Base-by-base conservation (phyloP, 2,888 invertebrate genomes). In the Achlya flavicornis region DNA sequence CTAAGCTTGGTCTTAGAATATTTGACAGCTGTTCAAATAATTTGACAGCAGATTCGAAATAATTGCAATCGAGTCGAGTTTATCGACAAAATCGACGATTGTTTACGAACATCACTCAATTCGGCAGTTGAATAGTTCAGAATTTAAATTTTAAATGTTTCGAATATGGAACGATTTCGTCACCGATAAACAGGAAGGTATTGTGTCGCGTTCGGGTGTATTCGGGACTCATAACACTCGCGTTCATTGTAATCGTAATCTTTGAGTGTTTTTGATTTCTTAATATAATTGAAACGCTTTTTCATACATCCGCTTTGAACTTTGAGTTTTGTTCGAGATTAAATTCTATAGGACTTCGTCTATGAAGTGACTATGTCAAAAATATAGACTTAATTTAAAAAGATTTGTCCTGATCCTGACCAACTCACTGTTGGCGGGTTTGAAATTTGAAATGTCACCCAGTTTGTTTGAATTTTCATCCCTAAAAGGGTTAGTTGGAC, bases 161-260 rank as follows among this genome's bases (percentile, higher is more conserved):
- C 64, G 69, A 68, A 70, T 70, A 62, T 69, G 64, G 73, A 75
- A 73, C 70, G 77, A 77, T 76, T 73, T 75, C 71, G 75, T 74
- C 76, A 73, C 72, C 71, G 79, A 79, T 79, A 78, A 69, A 72
- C 74, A 66, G 67, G 66, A 66, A 61, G 69, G 63, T 68, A 72
- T 53, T 53, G 53, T 53, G 53, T 53, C 14, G 53, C 19, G 53
- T 53, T 53, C 53, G 53, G 53, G 53, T 19, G 53, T 53, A 16
- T 53, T 53, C 16, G 53, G 53, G 53, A 53, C 46, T n/a, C 10
- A n/a, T n/a, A 41, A 46, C 46, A 46, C n/a, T 6, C 46, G 46
- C 46, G 46, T 46, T 46, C 46, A 46, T 46, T 46, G 46, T 46
- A 46, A 46, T 46, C 46, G n/a, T 46, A 46, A 46, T 46, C 46